These are phyloP conservation scores for Acanthaster planci DNA, from an alignment of 35 echinoderm and acorn worm genomes.

Conservation along the genomic window DNA sequence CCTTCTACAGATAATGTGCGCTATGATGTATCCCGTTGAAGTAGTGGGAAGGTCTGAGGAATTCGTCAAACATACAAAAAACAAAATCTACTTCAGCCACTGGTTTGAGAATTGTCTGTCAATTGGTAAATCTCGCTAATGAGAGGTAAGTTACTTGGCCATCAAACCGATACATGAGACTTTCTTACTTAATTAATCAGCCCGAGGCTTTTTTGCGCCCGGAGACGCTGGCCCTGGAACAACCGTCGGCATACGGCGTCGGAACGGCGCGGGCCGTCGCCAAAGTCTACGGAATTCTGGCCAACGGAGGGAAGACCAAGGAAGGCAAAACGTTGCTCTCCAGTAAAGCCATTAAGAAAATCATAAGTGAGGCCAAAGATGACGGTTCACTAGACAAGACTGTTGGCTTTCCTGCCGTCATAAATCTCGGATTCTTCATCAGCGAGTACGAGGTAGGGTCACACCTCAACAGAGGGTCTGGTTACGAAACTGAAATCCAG, in stretches of 20 bases:
- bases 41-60: no score
- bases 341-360: conserved; percentile 11
- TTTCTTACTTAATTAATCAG: no score
- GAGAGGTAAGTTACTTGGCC: no score
- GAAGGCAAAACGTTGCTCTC: conserved; percentile 35
- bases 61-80: no score
- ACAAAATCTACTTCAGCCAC: no score
- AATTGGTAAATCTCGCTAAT: no score
- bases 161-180: no score
- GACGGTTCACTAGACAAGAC: conserved; percentile 1
- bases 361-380: background rate
- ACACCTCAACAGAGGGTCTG: background rate
- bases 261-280: conserved; percentile 64
- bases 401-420: background rate
- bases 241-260: conserved; percentile 58
- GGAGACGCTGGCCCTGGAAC: conserved; percentile 15
- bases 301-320: conserved; percentile 55
- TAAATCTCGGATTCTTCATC: background rate
- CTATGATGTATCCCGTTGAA: no score
- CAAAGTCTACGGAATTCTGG: conserved; percentile 50
- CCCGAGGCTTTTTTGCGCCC: background rate
- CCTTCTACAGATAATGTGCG: no score
- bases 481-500: no score
- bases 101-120: no score
- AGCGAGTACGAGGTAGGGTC: background rate